Evolutionary conservation across 2,888 invertebrate species (phyloP).

Genomic region (Sycophila texana): DNA sequence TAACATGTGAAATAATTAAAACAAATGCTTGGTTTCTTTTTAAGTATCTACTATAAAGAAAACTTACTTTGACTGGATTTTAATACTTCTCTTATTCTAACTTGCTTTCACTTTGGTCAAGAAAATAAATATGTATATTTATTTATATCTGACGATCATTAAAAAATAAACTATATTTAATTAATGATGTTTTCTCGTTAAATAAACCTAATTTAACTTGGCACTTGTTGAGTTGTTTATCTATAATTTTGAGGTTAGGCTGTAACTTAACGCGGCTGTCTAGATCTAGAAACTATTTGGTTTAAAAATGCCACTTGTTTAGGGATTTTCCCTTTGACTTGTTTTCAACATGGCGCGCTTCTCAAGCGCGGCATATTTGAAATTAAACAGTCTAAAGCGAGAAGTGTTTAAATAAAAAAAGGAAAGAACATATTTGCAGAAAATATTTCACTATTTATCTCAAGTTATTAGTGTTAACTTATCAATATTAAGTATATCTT

Average conservation of each 20-base stretch:
- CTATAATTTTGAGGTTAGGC: conserved; percentile 33
- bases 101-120: not conserved
- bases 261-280: not conserved
- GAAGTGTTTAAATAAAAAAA: too few species aligned
- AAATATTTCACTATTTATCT: too few species aligned
- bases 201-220: not conserved
- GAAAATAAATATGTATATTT: not conserved
- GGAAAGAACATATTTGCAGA: too few species aligned
- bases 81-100: not conserved
- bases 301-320: too few species aligned
- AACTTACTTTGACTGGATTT: conserved; percentile 11
- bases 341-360: too few species aligned
- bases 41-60: not conserved
- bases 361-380: too few species aligned
- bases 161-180: conserved; percentile 6
- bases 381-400: too few species aligned
- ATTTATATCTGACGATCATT: not conserved
- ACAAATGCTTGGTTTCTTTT: too few species aligned
- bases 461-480: too few species aligned
- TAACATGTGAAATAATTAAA: conserved; percentile 3
- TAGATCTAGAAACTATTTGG: too few species aligned
- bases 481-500: too few species aligned
- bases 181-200: not conserved
- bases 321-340: too few species aligned
- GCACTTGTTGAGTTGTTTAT: conserved; percentile 36